Evolutionary conservation across 2,888 invertebrate genomes (phyloP).

Genomic region (Slavum lentiscoides): DNA sequence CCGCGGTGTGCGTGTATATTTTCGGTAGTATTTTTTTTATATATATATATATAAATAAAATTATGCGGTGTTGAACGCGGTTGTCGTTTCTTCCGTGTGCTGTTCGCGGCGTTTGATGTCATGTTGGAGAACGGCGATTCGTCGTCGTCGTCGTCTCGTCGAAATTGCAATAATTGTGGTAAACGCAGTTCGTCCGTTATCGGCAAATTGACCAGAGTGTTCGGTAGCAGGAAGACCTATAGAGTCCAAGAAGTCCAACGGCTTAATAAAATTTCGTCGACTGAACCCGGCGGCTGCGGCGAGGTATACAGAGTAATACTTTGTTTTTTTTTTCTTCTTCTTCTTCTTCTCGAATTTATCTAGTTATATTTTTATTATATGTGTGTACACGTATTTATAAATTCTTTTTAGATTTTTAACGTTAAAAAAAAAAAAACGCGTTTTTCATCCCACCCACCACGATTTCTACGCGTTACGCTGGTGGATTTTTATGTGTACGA

Average conservation of each 20-base stretch:
- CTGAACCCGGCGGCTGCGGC: neutral
- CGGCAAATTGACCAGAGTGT: conserved; percentile 75
- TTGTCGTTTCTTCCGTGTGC: too few species aligned
- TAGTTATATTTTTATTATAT: neutral
- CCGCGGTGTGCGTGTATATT: too few species aligned
- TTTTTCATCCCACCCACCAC: too few species aligned
- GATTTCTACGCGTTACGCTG: too few species aligned
- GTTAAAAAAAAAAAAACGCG: too few species aligned
- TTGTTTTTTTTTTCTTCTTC: too few species aligned
- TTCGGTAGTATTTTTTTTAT: too few species aligned
- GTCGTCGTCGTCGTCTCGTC: too few species aligned
- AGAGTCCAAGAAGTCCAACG: conserved; percentile 77
- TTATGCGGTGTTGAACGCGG: too few species aligned
- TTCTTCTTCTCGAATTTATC: conserved; percentile 16
- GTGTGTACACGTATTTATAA: neutral
- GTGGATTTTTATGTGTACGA: too few species aligned
- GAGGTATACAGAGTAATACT: conserved; percentile 47
- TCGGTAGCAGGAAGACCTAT: conserved; percentile 80
- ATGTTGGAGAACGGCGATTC: conserved; percentile 44
- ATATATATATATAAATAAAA: too few species aligned
- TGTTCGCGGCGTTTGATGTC: too few species aligned
- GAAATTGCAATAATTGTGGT: conserved; percentile 56
- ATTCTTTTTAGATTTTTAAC: neutral
- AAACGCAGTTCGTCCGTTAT: conserved; percentile 74
- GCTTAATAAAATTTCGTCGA: conserved; percentile 55